Evolutionary conservation across 2,888 invertebrate species (phyloP), one percentile per base, ranked within the genome.

Genomic region (Parapristionchus giblindavisi): DNA sequence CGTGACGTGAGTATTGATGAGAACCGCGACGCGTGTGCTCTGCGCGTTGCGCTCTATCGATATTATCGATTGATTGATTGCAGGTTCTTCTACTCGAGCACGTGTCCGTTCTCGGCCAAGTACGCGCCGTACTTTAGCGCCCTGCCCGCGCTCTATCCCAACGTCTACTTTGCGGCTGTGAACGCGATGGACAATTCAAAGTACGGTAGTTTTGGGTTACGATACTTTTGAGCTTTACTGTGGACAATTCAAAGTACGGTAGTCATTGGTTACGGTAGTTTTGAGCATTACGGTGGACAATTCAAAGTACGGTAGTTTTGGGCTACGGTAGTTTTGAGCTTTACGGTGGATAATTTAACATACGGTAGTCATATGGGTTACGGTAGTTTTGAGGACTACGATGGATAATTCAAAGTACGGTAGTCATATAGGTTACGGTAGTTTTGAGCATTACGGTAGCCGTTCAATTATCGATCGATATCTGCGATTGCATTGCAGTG

Each of bases 41-140:
- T 29, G 58, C 29, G 29, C 58, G 34, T n/a, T 34, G n/a, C 21
- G 24, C 1, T 54, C n/a, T 52, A n/a, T n/a, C n/a, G n/a, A n/a
- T n/a, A n/a, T n/a, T 43, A 14, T 43, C 43, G 43, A 43, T 43
- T 43, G 43, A 17, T 43, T 43, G 17, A 43, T 8, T 79, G 29
- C 79, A 81, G 81, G 11, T 56, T 82, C 66, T 96, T 97, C 89
- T 96, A 93, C 89, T 93, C 96, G 0, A 92, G 92, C 79, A 93
- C 93, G 87, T 97, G 97, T 87, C 93, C 94, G 1, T 96, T 95
- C 85, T 95, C 95, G 85, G 93, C 94, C 27, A 92, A 93, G 48
- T 93, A 94, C 8, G 96, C 95, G 0, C 94, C 94, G 6, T 92
- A 94, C 88, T 94, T 93, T 86, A 97, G 97, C 90, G 94, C 95